Conservation (phyloP, 2,888 invertebrate genomes). For the Diarsia dahlii region DNA sequence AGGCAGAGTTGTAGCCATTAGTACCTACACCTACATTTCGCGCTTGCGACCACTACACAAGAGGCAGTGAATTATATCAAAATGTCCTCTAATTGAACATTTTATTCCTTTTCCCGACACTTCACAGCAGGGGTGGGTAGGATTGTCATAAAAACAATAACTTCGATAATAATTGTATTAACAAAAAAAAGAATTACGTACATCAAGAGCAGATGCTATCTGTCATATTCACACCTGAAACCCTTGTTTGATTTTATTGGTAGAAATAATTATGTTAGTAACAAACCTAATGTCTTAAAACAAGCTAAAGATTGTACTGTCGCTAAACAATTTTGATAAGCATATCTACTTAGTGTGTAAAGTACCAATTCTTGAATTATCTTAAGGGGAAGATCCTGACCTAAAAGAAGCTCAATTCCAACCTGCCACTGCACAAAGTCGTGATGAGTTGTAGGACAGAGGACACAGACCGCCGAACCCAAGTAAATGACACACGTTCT, state of each 20-base stretch:
- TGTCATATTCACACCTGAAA: too few relatives aligned
- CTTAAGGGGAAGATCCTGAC: background rate
- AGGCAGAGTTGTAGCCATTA: too few relatives aligned
- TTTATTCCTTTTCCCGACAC: too few relatives aligned
- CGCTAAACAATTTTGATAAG: background rate
- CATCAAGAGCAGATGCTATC: too few relatives aligned
- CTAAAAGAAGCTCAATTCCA: background rate
- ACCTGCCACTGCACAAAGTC: background rate
- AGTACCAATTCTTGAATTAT: background rate
- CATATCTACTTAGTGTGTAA: background rate
- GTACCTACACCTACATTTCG: too few relatives aligned
- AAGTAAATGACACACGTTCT: background rate
- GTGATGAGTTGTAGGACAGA: background rate
- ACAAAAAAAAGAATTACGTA: too few relatives aligned
- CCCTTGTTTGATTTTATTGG: background rate
- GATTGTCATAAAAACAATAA: too few relatives aligned
- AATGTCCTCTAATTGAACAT: too few relatives aligned
- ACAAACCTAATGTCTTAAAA: background rate
- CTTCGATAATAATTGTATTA: too few relatives aligned
- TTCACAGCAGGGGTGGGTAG: too few relatives aligned
- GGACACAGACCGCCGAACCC: background rate
- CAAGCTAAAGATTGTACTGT: background rate
- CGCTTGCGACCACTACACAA: too few relatives aligned
- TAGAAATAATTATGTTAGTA: background rate
- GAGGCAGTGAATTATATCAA: too few relatives aligned